Evolutionary conservation across 2,888 invertebrate genomes (phyloP), one percentile per base, ranked within the genome.

Genomic region (Teleogryllus oceanicus): DNA sequence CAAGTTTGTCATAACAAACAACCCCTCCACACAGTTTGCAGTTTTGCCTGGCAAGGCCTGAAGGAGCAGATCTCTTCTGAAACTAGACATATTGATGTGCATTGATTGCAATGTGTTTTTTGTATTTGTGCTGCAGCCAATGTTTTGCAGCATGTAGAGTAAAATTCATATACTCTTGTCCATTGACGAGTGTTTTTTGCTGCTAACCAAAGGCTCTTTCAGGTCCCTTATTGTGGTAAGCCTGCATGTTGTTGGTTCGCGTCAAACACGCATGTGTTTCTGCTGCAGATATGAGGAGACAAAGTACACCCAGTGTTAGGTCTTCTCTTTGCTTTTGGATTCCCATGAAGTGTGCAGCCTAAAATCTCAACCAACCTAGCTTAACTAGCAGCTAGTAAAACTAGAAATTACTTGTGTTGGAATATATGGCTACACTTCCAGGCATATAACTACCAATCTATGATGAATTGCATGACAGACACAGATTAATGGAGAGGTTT

Each of bases 21-120:
- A 21, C 49, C 49, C 50, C 13, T 49, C 37, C 49, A 18, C 50
- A 50, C 78, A 20, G 49, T 50, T 51, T 18, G 50, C 78, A n/a
- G 78, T 50, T 21, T 21, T 51, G 78, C 78, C 78, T 50, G 21
- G 51, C 50, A 49, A 49, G 50, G 24, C 78, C 50, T 78, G 76
- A 78, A 51, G 49, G 20, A 49, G 51, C 50, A 51, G 11, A 78
- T n/a, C 50, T 16, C 24, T 13, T 51, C 49, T 20, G 16, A 78
- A n/a, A 51, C 51, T 49, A 10, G 50, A 78, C 50, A 50, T 16
- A 77, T 49, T 50, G 49, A 37, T 78, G 20, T 49, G 78, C 50
- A 78, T 21, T 16, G 13, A 24, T 50, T 50, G 51, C 18, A 37
- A 20, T 76, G 62, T n/a, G n/a, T 62, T 62, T 62, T 18, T n/a